Evolutionary conservation across 2,888 invertebrate genomes (phyloP), one percentile per base, ranked within the genome.

Genomic region (Drosophila nigritarsus): DNA sequence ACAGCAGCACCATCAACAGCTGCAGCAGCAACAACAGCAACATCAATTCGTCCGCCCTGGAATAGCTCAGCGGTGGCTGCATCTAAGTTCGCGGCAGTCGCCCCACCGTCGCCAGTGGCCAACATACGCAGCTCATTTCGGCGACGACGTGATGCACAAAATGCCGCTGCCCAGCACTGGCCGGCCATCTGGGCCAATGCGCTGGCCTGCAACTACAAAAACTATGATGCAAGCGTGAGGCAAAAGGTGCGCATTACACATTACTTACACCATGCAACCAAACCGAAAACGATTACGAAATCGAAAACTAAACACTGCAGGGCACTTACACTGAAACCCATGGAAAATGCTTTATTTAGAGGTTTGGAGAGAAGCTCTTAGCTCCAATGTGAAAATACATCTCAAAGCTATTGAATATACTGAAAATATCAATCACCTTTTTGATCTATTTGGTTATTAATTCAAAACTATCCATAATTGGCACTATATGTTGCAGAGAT

Each of bases 181-280:
- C 89, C 89, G 72, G 75, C 84, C 20, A 77, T 92, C 58, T 93
- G 92, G 91, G 92, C 93, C 70, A 91, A 87, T 69, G 91, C 93
- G 29, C 76, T 92, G 50, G 83, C 86, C 20, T 91, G 91, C 68
- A 83, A 86, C 80, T 91, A 91, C 54, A 93, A 92, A 82, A 89
- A 90, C 72, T 92, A 89, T 73, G 93, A 93, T 83, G 91, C 91
- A 79, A 75, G 86, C 68, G 73, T 92, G 20, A 90, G 80, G 66
- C 91, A 87, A 78, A 90, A 92, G 92, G 92, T 92, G 85, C 90
- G 87, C 78, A 80, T 73, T 45, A 24, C 20, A 45, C 15, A 45
- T 32, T 51, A 49, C 74, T 56, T 53, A 86, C 79, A 83, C 81
- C 67, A 29, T 40, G 29, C 78, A 51, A 65, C 83, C 72, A 61